Evolutionary conservation across 2,113 vertebrate species (phyloP), one percentile per base, ranked within the genome.

Genomic region (Irena cyanogastra): DNA sequence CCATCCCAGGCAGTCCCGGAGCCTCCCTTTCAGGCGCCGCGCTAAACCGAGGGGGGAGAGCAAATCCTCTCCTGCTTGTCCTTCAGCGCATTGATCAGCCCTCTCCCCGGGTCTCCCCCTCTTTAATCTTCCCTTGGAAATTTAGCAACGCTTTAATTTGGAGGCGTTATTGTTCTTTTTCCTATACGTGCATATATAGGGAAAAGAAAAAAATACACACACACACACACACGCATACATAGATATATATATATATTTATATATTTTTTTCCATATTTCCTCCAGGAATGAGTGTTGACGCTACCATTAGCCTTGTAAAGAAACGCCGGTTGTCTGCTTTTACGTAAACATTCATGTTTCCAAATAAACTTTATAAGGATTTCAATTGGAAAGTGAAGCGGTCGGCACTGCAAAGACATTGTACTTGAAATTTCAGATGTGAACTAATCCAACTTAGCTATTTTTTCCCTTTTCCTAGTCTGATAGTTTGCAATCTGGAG

Each of bases 331-430:
- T 64, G 27, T 92, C 84, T 80, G 71, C 42, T 84, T 94, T 92
- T 56, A 60, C 61, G 30, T 94, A 92, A 98, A 97, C 95, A 93
- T 87, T 86, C 96, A 76, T 78, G 31, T 77, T 89, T 75, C 89
- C 94, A 94, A 96, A 95, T 94, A 97, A 97, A 97, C 92, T 97
- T 95, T 53, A 42, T 90, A 75, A 95, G 89, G 54, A 59, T 95
- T 94, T 93, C 95, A 84, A 59, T 79, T 95, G 93, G 91, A 54
- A 91, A 93, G 90, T 45, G 37, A 87, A 92, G 81, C 93, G 6
- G 39, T 57, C 83, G 76, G 75, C 69, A 5, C 66, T 70, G 92
- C 60, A 69, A 97, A 86, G 79, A 14, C 23, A 26, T 5, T 16
- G 59, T 61, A 23, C 86, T 94, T 57, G 39, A 95, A 87, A 94